A percentile compares a stretch with the other conserved stretches of the same genome.
Evolutionary conservation across 2,797 vertebrate genomes (phyloP).

Genomic region (Manis crassicaudata): DNA sequence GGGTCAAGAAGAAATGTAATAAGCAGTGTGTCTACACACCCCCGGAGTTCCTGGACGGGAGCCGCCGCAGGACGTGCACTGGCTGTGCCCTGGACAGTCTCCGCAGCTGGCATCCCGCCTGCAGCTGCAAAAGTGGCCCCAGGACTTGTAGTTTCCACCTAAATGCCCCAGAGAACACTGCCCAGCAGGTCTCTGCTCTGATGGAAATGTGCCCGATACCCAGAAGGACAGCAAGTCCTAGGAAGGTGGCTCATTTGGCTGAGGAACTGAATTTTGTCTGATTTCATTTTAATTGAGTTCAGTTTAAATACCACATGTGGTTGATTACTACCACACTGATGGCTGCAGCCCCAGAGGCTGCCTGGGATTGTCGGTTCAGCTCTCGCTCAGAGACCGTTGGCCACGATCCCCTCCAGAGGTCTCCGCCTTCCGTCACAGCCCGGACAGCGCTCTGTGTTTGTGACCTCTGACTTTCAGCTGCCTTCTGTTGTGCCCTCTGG

Average conservation of each 20-base stretch:
- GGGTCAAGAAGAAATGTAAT: background rate
- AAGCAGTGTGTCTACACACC: background rate
- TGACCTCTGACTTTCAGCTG: background rate
- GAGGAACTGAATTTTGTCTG: background rate
- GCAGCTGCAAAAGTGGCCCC: background rate
- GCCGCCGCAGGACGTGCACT: too few species aligned
- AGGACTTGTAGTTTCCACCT: background rate
- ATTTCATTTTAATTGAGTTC: constrained; percentile 7
- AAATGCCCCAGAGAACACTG: background rate
- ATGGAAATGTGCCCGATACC: background rate
- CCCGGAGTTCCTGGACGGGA: background rate
- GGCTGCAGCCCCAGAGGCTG: background rate
- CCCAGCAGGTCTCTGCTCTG: background rate
- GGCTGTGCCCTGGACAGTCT: background rate
- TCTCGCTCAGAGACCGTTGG: background rate
- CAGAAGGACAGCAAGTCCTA: background rate
- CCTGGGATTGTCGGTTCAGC: background rate
- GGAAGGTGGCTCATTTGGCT: background rate
- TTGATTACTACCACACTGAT: background rate
- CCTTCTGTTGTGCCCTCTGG: background rate
- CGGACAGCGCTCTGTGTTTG: background rate
- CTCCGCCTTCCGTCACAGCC: background rate
- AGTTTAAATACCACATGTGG: background rate
- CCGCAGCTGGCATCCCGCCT: fast-evolving
- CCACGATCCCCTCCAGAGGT: background rate